Conservation (phyloP, 2,113 vertebrate species). For the Haplochromis vanheusdeni region DNA sequence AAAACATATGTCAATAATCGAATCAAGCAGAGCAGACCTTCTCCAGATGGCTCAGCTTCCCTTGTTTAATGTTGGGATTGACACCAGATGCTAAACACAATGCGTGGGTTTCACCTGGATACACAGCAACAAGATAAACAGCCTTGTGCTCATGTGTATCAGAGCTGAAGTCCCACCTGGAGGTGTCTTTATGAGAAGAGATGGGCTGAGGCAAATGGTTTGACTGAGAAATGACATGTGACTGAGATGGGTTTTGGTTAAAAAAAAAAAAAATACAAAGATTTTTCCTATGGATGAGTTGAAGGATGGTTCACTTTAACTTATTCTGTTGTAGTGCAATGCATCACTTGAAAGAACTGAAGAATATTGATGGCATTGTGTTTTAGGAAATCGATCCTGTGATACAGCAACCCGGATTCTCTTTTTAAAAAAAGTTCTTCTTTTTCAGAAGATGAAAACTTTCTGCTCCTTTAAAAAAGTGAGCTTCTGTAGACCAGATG, state of each 20-base stretch:
- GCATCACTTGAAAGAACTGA: conserved; percentile 12
- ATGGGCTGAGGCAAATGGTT: not conserved
- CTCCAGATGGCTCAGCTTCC: conserved; percentile 38
- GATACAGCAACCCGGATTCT: not conserved
- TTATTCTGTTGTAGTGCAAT: conserved; percentile 1
- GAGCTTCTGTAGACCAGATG: conserved; percentile 1
- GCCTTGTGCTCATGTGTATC: not conserved
- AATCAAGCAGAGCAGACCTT: not conserved
- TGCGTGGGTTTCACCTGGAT: conserved; percentile 33
- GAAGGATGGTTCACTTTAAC: not conserved
- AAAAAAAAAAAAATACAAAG: not conserved
- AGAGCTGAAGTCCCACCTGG: not conserved
- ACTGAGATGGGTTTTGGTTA: not conserved
- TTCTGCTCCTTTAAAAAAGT: not conserved
- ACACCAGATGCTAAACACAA: conserved; percentile 24
- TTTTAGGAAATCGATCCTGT: conserved; percentile 1
- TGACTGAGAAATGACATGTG: not conserved
- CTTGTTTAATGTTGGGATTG: conserved; percentile 16
- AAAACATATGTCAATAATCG: not conserved
- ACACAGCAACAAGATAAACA: conserved; percentile 9
- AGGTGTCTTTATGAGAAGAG: not conserved
- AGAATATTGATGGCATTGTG: conserved; percentile 21
- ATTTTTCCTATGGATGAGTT: not conserved
- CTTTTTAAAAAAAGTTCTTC: not conserved
- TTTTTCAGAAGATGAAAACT: conserved; percentile 24